These are phyloP conservation scores for Ageneiosus marmoratus DNA, from an alignment of 2,113 vertebrate species.

Conservation along the genomic window DNA sequence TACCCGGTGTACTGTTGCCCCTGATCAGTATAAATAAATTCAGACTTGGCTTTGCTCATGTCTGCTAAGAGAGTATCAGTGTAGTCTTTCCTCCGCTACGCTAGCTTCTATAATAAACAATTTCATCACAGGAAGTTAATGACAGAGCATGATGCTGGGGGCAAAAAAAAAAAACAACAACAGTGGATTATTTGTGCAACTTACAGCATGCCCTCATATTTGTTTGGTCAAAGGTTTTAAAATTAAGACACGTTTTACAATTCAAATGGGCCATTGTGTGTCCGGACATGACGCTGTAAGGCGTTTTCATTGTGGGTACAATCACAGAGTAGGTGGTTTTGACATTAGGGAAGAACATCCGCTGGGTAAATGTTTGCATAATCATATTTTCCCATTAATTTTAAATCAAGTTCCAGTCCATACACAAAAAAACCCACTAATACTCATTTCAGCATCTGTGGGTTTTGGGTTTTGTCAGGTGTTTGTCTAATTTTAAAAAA, in stretches of 20 bases:
- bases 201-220: not conserved
- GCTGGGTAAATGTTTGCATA: not conserved
- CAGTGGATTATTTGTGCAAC: not conserved
- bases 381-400: not conserved
- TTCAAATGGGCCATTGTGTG: conserved; percentile 42
- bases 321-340: conserved; percentile 22
- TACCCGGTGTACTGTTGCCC: conserved; percentile 13
- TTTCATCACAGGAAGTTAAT: conserved; percentile 51
- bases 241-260: conserved; percentile 39
- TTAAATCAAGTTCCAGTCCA: not conserved
- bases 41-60: conserved; percentile 51
- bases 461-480: not conserved
- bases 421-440: not conserved
- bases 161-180: not conserved
- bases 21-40: conserved; percentile 53
- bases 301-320: conserved; percentile 13
- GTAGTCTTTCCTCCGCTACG: conserved; percentile 49
- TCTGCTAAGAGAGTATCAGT: conserved; percentile 38
- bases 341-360: not conserved
- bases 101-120: conserved; percentile 55
- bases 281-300: conserved; percentile 21
- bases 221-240: not conserved
- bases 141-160: not conserved
- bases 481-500: not conserved
- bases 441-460: not conserved